These are phyloP conservation scores for Campylorhamphus procurvoides DNA, from an alignment of 2,113 vertebrate genomes.

Conservation along the genomic window DNA sequence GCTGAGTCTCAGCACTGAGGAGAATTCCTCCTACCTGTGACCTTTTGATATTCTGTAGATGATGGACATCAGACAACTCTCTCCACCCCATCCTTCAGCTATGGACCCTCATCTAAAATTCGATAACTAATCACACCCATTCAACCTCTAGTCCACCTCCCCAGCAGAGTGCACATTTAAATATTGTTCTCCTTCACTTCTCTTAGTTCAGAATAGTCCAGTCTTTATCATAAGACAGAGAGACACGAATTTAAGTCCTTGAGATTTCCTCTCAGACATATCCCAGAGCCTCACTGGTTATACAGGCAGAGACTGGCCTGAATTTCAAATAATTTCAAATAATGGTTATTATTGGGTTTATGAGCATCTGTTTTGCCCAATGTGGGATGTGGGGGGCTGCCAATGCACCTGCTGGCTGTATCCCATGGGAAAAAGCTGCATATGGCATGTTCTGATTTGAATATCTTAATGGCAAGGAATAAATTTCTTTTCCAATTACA, in stretches of 20 bases:
- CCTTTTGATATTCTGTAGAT: not conserved
- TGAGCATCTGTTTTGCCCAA: not conserved
- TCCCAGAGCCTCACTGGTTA: not conserved
- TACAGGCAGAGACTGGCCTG: not conserved
- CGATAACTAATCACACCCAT: not conserved
- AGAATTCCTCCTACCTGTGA: not conserved
- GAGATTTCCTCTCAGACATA: not conserved
- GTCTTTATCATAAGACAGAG: fast-evolving
- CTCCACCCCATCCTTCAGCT: not conserved
- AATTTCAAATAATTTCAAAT: not conserved
- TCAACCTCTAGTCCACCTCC: not conserved
- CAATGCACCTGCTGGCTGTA: not conserved
- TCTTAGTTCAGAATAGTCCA: not conserved
- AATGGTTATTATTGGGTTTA: not conserved
- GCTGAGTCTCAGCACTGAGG: not conserved
- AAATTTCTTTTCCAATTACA: not conserved
- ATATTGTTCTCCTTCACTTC: not conserved
- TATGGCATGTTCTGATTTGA: not conserved
- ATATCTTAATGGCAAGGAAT: not conserved
- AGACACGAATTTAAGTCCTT: not conserved
- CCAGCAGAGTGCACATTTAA: not conserved
- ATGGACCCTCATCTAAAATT: not conserved
- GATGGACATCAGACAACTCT: not conserved
- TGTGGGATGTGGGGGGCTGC: not conserved
- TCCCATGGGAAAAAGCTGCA: not conserved